phyloP scores from a whole-genome alignment of 2,113 vertebrate genomes.

The Pavo muticus region DNA sequence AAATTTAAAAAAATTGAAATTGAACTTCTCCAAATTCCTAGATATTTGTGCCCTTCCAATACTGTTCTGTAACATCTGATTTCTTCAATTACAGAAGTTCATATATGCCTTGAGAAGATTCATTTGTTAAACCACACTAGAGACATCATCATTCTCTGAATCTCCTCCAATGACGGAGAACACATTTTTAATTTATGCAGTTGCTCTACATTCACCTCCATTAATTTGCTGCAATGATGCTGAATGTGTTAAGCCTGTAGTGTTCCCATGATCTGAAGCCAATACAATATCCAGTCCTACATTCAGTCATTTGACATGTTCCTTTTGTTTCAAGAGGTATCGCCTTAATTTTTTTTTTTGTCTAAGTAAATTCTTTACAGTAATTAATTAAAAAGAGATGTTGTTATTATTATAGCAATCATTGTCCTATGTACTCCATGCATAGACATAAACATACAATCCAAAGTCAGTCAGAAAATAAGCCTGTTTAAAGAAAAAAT shows the following conservation, averaged over 20 bases:
- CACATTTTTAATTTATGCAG: background rate
- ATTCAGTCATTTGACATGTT: background rate
- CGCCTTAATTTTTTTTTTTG: background rate
- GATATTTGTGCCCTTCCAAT: background rate
- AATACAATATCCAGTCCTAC: background rate
- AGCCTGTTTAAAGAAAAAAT: background rate
- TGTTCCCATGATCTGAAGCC: background rate
- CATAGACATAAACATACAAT: background rate
- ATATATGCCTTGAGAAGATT: background rate
- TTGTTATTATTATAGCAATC: background rate
- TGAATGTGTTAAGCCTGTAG: background rate
- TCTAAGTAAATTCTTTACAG: background rate
- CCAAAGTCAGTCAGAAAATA: constrained; percentile 3
- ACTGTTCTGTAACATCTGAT: background rate
- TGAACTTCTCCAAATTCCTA: background rate
- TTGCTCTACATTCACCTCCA: background rate
- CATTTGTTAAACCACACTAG: background rate
- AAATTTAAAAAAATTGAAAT: background rate
- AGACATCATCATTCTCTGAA: background rate
- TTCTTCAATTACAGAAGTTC: background rate
- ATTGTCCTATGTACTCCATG: background rate
- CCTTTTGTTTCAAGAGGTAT: background rate
- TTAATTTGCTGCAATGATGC: background rate
- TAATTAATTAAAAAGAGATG: background rate
- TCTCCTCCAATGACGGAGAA: background rate